Conservation (phyloP, 2,888 invertebrate genomes). For the Ecdyonurus torrentis region DNA sequence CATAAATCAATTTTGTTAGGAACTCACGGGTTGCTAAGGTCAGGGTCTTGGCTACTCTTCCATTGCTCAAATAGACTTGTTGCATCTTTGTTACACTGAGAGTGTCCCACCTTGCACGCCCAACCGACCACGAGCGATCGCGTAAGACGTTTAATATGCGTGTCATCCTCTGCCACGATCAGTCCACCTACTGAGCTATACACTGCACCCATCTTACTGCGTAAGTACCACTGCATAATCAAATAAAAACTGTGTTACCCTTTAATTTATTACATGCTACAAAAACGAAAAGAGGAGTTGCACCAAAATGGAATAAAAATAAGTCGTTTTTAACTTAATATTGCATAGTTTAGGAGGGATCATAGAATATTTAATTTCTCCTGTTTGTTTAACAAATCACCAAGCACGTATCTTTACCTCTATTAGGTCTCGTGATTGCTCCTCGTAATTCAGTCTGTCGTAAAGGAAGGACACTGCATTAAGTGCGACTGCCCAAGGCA, state of each 20-base stretch:
- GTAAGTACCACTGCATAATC: not conserved
- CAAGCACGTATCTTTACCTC: too few species aligned
- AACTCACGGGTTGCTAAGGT: not conserved
- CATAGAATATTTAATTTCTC: too few species aligned
- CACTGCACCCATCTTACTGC: not conserved
- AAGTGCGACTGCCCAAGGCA: slow-evolving; percentile 63
- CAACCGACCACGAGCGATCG: not conserved
- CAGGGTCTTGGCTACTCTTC: not conserved
- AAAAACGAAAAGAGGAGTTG: too few species aligned
- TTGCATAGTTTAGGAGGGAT: too few species aligned
- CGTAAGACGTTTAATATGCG: not conserved
- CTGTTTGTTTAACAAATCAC: too few species aligned
- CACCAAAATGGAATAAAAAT: too few species aligned
- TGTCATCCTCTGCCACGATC: not conserved
- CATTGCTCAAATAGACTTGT: not conserved
- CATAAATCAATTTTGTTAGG: too few species aligned
- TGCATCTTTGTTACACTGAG: not conserved
- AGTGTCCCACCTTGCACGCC: not conserved
- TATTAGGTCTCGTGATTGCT: slow-evolving; percentile 18
- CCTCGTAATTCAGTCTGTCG: slow-evolving; percentile 20
- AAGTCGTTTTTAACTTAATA: too few species aligned
- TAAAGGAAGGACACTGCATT: slow-evolving; percentile 28
- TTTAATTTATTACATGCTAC: too few species aligned
- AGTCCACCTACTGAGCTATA: not conserved
- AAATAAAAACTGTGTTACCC: too few species aligned